A percentile compares a stretch with the other conserved stretches of the same genome.
phyloP scores from a whole-genome alignment of 2,113 vertebrate genomes.

The Eclectus roratus region DNA sequence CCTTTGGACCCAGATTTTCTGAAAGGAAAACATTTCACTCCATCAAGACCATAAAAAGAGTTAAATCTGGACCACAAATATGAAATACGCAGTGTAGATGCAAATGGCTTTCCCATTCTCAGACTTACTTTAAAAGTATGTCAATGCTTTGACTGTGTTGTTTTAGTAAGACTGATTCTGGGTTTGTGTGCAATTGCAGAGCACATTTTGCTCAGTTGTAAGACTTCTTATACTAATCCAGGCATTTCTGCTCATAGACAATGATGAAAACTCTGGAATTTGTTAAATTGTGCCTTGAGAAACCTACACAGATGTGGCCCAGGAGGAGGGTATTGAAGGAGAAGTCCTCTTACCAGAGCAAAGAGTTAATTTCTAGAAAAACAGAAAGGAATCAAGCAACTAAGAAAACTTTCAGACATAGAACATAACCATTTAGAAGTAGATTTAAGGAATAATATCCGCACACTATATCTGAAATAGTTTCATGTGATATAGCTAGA shows the following conservation, averaged over 20 bases:
- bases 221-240: not conserved
- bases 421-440: not conserved
- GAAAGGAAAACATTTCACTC: not conserved
- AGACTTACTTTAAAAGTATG: not conserved
- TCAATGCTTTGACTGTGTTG: not conserved
- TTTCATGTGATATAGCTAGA: not conserved
- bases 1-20: not conserved
- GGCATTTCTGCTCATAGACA: not conserved
- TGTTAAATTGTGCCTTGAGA: not conserved
- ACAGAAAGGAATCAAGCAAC: not conserved
- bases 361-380: not conserved
- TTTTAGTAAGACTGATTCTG: not conserved
- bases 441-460: not conserved
- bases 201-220: not conserved
- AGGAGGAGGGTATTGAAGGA: not conserved
- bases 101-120: not conserved
- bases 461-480: not conserved
- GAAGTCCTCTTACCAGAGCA: not conserved
- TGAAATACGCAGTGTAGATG: not conserved
- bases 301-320: not conserved
- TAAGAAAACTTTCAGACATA: not conserved
- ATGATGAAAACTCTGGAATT: not conserved
- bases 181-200: not conserved
- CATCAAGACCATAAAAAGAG: not conserved
- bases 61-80: not conserved